These are phyloP conservation scores for Pheosia gnoma DNA, from an alignment of 2,888 invertebrate species.

Conservation along the genomic window DNA sequence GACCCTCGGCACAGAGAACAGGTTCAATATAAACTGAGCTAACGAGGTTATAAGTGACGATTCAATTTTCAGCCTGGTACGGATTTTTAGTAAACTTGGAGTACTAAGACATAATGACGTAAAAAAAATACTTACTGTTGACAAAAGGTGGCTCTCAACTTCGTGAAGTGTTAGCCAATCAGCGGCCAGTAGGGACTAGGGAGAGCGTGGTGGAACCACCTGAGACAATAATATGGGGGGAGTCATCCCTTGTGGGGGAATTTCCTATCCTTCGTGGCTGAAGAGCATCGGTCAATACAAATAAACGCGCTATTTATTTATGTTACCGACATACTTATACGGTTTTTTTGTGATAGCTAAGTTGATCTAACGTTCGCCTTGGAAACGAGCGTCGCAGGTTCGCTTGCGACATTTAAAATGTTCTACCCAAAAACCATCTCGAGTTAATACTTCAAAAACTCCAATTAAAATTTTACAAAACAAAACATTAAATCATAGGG, in stretches of 20 bases:
- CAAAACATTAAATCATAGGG: conserved; percentile 20
- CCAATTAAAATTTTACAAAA: conserved; percentile 21
- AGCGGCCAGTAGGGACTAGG: neutral
- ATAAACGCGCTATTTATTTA: neutral
- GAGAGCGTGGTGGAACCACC: neutral
- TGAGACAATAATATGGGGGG: neutral
- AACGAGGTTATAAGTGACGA: no score
- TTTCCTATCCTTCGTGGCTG: neutral
- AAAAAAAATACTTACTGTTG: neutral
- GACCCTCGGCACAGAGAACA: no score
- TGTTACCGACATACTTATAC: no score
- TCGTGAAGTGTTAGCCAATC: neutral
- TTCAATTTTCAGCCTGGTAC: no score
- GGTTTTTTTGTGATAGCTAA: no score
- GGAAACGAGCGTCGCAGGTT: no score
- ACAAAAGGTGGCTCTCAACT: neutral
- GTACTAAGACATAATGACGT: no score
- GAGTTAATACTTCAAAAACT: conserved; percentile 14
- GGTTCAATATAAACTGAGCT: no score
- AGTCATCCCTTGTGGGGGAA: neutral
- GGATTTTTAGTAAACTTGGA: no score
- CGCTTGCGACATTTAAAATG: no score
- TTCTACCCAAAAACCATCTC: no score
- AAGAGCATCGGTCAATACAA: neutral
- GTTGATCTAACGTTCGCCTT: no score